Conservation (phyloP, 1,140 invertebrate species). For the Episyrphus balteatus region DNA sequence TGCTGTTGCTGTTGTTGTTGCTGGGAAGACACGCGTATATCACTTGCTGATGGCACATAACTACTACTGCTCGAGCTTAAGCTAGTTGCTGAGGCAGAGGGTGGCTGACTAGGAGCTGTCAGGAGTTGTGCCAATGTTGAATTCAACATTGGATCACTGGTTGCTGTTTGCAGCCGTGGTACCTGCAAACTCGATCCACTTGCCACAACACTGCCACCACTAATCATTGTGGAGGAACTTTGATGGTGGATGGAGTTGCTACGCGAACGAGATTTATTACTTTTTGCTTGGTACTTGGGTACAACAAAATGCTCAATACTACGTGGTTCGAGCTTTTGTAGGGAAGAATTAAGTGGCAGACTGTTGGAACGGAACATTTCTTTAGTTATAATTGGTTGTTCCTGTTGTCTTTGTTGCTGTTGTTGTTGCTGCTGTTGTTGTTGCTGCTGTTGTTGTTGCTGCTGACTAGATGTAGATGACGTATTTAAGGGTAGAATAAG, state of each 20-base stretch:
- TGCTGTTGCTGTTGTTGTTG: conserved; percentile 8
- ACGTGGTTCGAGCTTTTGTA: conserved; percentile 22
- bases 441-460: conserved; percentile 14
- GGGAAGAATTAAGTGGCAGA: conserved; percentile 42
- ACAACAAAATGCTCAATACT: conserved; percentile 22
- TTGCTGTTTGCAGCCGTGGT: conserved; percentile 22
- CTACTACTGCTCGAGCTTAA: conserved; percentile 6
- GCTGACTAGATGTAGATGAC: conserved; percentile 6
- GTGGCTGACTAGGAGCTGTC: conserved; percentile 5
- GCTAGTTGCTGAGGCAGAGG: conserved; percentile 4
- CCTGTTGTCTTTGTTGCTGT: conserved; percentile 12
- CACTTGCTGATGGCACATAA: not conserved
- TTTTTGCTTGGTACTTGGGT: conserved; percentile 26
- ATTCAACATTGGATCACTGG: conserved; percentile 37
- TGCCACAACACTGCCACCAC: conserved; percentile 9
- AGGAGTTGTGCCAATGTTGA: conserved; percentile 31
- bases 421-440: conserved; percentile 16
- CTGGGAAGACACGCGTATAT: conserved; percentile 1
- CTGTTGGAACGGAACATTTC: conserved; percentile 48
- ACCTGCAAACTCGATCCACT: not conserved
- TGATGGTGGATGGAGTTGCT: conserved; percentile 36
- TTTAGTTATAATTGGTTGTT: conserved; percentile 21
- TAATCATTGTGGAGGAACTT: conserved; percentile 11
- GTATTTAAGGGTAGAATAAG: not conserved
- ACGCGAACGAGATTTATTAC: conserved; percentile 23